phyloP scores from a whole-genome alignment of 2,797 vertebrate species.

The Rhinogobio ventralis region DNA sequence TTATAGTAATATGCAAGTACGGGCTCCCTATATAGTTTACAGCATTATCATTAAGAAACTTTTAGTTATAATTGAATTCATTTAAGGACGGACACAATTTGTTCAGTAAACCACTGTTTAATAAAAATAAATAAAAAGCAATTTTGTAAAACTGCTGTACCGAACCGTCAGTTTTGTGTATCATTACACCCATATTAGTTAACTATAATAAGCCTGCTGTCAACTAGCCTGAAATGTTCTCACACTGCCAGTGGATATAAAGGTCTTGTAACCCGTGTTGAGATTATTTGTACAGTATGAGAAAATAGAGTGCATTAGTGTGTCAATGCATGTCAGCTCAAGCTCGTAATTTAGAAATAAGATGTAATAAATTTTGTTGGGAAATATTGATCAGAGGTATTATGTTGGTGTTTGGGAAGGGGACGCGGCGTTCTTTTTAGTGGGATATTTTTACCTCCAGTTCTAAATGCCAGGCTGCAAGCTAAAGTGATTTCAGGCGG shows the following conservation, averaged over 20 bases:
- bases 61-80: too few relatives aligned
- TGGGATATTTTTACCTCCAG: constrained; percentile 55
- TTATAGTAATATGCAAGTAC: too few relatives aligned
- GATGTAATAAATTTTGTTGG: constrained; percentile 60
- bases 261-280: neutral
- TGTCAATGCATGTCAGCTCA: constrained; percentile 20
- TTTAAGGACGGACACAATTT: too few relatives aligned
- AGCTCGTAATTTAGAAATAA: constrained; percentile 33
- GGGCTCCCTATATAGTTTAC: too few relatives aligned
- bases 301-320: constrained; percentile 19
- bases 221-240: neutral
- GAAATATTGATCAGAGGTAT: constrained; percentile 34
- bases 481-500: constrained; percentile 69
- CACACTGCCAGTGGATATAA: neutral
- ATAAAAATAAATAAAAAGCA: too few relatives aligned
- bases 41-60: too few relatives aligned
- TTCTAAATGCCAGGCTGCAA: constrained; percentile 41
- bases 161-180: too few relatives aligned
- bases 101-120: too few relatives aligned
- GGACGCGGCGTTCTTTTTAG: constrained; percentile 43
- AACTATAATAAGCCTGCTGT: neutral
- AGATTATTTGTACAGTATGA: constrained; percentile 30
- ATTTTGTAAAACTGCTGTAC: too few relatives aligned
- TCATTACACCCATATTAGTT: neutral
- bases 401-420: constrained; percentile 23